These are phyloP conservation scores for Bruchidius siliquastri DNA, from an alignment of 2,888 invertebrate genomes.

Conservation along the genomic window DNA sequence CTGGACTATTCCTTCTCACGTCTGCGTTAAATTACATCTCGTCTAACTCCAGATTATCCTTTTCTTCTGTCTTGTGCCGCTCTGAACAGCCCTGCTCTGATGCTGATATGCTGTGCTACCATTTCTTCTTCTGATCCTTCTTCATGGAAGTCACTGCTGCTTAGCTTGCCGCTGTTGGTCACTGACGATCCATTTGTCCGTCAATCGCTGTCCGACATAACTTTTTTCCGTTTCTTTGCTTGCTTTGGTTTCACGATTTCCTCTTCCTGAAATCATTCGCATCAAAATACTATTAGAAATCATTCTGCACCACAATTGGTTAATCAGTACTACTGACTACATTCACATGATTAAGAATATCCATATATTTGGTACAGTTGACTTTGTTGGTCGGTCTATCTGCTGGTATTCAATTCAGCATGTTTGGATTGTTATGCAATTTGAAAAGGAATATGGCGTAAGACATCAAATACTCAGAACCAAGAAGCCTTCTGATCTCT, in stretches of 20 bases:
- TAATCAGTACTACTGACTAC: no score
- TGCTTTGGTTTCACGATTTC: constrained; percentile 87
- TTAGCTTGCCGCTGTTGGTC: background rate
- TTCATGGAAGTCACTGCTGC: background rate
- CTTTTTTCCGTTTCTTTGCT: constrained; percentile 87
- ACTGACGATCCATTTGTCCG: constrained; percentile 36
- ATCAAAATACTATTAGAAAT: no score
- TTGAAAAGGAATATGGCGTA: no score
- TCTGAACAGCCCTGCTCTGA: background rate
- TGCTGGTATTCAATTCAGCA: no score
- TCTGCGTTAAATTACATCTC: background rate
- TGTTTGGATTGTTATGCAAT: no score
- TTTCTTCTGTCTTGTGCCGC: background rate
- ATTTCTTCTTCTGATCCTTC: background rate
- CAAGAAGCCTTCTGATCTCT: no score
- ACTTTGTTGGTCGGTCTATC: no score
- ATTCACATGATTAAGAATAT: no score
- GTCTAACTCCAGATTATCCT: background rate
- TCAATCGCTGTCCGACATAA: constrained; percentile 91
- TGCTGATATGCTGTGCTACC: background rate
- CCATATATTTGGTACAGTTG: no score
- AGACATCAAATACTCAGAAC: no score
- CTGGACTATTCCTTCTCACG: background rate
- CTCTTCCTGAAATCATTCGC: constrained; percentile 72
- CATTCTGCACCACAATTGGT: no score